Evolutionary conservation across 2,797 vertebrate genomes (phyloP), one percentile per base, ranked within the genome.

Genomic region (Parotocinclus haroldoi): DNA sequence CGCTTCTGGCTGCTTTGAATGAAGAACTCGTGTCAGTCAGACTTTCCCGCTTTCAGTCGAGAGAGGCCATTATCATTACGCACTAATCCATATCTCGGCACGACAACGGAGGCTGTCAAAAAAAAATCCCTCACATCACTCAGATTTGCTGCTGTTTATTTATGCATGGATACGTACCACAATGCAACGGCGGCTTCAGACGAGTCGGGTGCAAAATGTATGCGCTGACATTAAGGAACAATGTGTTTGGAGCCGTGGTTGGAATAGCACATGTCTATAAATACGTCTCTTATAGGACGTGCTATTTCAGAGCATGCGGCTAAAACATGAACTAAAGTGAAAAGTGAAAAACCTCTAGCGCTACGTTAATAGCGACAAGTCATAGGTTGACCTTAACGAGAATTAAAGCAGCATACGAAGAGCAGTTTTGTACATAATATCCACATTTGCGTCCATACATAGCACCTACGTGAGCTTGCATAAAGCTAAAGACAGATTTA

Each of bases 101-200:
- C 37, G 64, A 73, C 68, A 69, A 63, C 49, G n/a, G 60, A 72
- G 57, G 36, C 60, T 66, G 74, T 71, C 74, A 68, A 53, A 18
- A 56, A 53, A 18, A 56, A 63, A 49, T 1, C 1, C 46, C 40
- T 57, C 45, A 9, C 56, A 52, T 63, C 58, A 73, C 39, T 62
- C 19, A 14, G 52, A 45, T 69, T 75, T 54, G 56, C 51, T 58
- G 70, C 70, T 73, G 68, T 74, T 78, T 78, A 80, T 74, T 75
- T 73, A 68, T 63, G 65, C 72, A 71, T 67, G 76, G 75, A 72
- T 68, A 72, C 69, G 70, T 65, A 55, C 56, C 58, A 45, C 66
- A 17, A 17, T 52, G 55, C 61, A 57, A 67, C 44, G 42, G n/a
- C 68, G 49, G 65, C 48, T 66, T 56, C 68, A 69, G 58, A 68